Evolutionary conservation across 2,888 invertebrate genomes (phyloP).

Genomic region (Macropis europaea): DNA sequence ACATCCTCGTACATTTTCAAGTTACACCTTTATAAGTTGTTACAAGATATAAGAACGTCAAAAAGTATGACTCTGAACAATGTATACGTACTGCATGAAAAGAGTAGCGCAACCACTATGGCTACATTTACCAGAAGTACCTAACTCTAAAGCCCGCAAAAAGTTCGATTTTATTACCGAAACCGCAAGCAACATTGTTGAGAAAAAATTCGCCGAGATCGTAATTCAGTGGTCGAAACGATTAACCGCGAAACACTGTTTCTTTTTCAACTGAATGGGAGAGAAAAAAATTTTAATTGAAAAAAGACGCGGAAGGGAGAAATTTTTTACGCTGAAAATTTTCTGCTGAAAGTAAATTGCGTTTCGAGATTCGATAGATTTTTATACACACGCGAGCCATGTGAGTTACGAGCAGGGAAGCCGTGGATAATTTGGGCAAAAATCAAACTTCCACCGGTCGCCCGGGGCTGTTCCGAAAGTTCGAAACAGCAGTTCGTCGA

Average conservation of each 20-base stretch:
- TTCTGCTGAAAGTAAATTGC: no score
- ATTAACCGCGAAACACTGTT: slow-evolving; percentile 9
- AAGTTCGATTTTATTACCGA: slow-evolving; percentile 14
- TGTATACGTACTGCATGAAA: no score
- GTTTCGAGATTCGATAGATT: neutral
- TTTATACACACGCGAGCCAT: neutral
- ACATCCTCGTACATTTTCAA: no score
- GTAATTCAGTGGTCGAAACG: slow-evolving; percentile 20
- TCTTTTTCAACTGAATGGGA: no score
- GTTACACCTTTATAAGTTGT: no score
- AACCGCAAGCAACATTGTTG: neutral
- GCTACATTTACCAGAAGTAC: no score
- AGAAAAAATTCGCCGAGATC: neutral
- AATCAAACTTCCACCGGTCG: slow-evolving; percentile 14
- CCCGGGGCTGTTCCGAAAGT: slow-evolving; percentile 17
- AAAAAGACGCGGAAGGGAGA: no score
- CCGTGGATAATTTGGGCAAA: slow-evolving; percentile 15
- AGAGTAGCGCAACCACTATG: no score
- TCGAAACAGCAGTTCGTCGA: slow-evolving; percentile 20
- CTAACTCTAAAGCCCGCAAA: neutral
- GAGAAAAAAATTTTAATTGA: no score
- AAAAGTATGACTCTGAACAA: no score
- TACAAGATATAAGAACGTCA: no score
- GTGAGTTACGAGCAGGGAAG: slow-evolving; percentile 1
- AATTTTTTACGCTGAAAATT: no score